These are phyloP conservation scores for Stegophylla sp. DNA, from an alignment of 2,888 invertebrate species.

Conservation along the genomic window DNA sequence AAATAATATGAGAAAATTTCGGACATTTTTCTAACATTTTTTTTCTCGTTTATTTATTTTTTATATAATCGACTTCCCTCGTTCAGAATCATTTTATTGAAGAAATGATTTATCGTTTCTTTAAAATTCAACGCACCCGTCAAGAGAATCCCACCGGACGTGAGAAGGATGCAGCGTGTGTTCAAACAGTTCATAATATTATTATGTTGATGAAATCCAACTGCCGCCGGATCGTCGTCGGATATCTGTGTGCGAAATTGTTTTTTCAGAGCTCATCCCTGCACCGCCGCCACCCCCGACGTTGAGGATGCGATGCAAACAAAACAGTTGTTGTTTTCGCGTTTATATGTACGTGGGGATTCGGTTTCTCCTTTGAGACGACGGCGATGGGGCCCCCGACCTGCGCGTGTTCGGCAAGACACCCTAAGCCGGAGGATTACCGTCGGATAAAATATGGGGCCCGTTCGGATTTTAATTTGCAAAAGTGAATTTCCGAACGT, in stretches of 20 bases:
- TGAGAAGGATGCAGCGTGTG: not conserved
- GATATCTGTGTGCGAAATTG: not conserved
- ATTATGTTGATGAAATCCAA: not conserved
- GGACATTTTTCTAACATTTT: too few relatives aligned
- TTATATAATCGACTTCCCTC: too few relatives aligned
- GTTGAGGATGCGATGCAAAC: not conserved
- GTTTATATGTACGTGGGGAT: not conserved
- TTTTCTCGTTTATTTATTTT: too few relatives aligned
- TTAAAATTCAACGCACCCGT: too few relatives aligned
- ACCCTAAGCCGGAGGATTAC: slow-evolving; percentile 33
- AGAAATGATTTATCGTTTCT: too few relatives aligned
- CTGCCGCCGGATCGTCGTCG: not conserved
- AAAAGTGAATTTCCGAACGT: slow-evolving; percentile 37
- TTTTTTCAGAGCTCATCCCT: slow-evolving; percentile 32
- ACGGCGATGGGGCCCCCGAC: too few relatives aligned
- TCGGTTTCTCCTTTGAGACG: slow-evolving; percentile 3
- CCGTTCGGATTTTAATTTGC: slow-evolving; percentile 41
- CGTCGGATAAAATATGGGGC: slow-evolving; percentile 34
- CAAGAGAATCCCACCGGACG: not conserved
- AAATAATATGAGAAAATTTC: too few relatives aligned
- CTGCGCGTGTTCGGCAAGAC: slow-evolving; percentile 13
- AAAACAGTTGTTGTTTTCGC: slow-evolving; percentile 10
- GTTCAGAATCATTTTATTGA: too few relatives aligned
- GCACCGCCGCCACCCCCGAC: not conserved
- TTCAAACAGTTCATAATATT: not conserved